These are phyloP conservation scores for Molorchus minor DNA, from an alignment of 2,888 invertebrate species.

Conservation along the genomic window DNA sequence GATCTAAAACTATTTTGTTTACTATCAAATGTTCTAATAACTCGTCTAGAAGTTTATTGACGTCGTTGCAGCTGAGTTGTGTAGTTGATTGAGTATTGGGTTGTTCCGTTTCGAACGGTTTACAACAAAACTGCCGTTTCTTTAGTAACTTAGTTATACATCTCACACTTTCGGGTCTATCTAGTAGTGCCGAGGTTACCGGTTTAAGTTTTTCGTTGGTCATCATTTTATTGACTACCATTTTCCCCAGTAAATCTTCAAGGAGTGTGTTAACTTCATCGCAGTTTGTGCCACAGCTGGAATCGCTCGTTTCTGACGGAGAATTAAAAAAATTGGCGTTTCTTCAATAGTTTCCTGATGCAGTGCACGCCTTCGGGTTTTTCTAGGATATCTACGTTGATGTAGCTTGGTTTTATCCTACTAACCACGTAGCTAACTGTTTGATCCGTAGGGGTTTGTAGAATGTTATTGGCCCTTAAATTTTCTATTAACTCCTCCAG, in stretches of 20 bases:
- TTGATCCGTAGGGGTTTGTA: not conserved
- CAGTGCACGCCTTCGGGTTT: not conserved
- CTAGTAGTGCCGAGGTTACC: not conserved
- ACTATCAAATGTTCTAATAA: conserved; percentile 23
- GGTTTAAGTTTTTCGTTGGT: not conserved
- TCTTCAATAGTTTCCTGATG: not conserved
- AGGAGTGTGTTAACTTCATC: not conserved
- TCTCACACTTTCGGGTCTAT: not conserved
- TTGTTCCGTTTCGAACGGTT: too few relatives aligned
- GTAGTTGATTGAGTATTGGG: too few relatives aligned
- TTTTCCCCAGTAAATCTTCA: not conserved
- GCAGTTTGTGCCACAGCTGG: not conserved
- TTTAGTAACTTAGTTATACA: not conserved
- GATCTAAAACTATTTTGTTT: conserved; percentile 20
- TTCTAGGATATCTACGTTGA: not conserved
- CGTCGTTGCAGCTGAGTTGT: not conserved
- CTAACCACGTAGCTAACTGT: not conserved
- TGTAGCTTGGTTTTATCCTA: not conserved
- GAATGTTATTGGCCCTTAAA: not conserved
- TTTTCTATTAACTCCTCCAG: not conserved
- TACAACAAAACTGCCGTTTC: not conserved
- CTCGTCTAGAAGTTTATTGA: not conserved
- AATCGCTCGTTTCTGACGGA: not conserved
- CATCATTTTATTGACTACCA: not conserved
- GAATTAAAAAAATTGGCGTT: not conserved